These are phyloP conservation scores for Tinea trinotella DNA, from an alignment of 2,888 invertebrate species.

Conservation along the genomic window DNA sequence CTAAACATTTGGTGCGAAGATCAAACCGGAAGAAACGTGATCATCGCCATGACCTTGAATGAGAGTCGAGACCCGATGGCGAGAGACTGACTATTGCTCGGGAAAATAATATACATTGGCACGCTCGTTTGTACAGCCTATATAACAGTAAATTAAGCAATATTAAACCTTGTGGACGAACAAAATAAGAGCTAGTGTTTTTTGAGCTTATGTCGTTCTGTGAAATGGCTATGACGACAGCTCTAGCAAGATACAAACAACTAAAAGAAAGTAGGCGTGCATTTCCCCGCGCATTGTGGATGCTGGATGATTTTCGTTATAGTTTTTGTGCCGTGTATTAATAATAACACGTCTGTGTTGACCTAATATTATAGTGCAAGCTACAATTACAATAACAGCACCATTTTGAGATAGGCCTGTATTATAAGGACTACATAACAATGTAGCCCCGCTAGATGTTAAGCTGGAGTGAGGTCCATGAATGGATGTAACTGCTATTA, in stretches of 20 bases:
- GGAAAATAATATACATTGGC: slow-evolving; percentile 23
- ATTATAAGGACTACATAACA: no score
- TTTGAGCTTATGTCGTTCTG: not conserved
- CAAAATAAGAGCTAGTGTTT: not conserved
- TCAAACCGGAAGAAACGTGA: slow-evolving; percentile 51
- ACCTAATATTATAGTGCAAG: no score
- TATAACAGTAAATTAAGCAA: slow-evolving; percentile 30
- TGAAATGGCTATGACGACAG: slow-evolving; percentile 25
- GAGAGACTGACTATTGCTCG: slow-evolving; percentile 1
- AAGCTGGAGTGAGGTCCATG: no score
- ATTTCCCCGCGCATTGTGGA: slow-evolving; percentile 37
- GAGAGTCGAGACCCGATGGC: no score
- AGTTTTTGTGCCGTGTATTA: not conserved
- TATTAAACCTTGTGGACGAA: slow-evolving; percentile 19
- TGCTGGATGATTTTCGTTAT: slow-evolving; percentile 27
- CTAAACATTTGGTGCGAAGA: slow-evolving; percentile 36
- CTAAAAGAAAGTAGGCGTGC: slow-evolving; percentile 65
- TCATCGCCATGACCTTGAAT: no score
- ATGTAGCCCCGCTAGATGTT: no score
- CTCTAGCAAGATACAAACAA: slow-evolving; percentile 47
- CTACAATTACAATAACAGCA: no score
- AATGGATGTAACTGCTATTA: no score
- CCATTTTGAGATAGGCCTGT: no score
- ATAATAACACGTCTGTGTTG: no score
- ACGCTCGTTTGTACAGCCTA: slow-evolving; percentile 38